Base-by-base conservation (phyloP, 1,140 invertebrate genomes). In the Palaemon carinicauda region DNA sequence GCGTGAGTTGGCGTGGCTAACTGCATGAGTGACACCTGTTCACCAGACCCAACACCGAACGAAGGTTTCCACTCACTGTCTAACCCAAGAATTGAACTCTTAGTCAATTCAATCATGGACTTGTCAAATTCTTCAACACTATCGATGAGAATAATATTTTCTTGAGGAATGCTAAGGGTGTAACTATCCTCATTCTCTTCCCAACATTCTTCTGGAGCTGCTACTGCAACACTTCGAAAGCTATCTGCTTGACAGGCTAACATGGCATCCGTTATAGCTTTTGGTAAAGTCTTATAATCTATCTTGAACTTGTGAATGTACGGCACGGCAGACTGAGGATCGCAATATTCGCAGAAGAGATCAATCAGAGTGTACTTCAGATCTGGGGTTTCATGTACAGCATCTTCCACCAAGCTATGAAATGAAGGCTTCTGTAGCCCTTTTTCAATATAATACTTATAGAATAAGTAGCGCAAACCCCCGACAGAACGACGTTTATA, bases 11-110 rank as follows among this genome's bases (percentile, higher is more conserved):
- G 24, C 54, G 83, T 80, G 1, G 83, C 83, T 50, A 86, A 73
- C 50, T 86, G 83, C 19, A 86, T 24, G 4, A 86, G 60, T 71
- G 83, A 56, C 33, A 77, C 83, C 54, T 86, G 83, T 29, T 86
- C 83, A 41, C 17, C 41, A 52, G 50, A 9, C 31, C 83, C 83
- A 15, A 73, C 24, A 19, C 83, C 83, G 73, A 86, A 86, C 14
- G 60, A 80, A 4, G 83, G 83, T 29, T 86, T 86, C 83, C 83
- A 86, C 53, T 86, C 83, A 41, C 74, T 24, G 33, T 86, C 83
- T 15, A 86, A 53, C 17, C 33, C 77, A 31, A 86, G 21, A 27
- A 86, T 17, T 54, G 83, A 29, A 56, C 83, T 86, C 24, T 33
- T 24, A 10, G 19, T 54, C 19, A 86, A 27, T 17, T 41, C 50